Percentiles rank a stretch among this genome's conserved stretches.
Conservation (phyloP, 2,113 vertebrate genomes). For the Pseudopodoces humilis region DNA sequence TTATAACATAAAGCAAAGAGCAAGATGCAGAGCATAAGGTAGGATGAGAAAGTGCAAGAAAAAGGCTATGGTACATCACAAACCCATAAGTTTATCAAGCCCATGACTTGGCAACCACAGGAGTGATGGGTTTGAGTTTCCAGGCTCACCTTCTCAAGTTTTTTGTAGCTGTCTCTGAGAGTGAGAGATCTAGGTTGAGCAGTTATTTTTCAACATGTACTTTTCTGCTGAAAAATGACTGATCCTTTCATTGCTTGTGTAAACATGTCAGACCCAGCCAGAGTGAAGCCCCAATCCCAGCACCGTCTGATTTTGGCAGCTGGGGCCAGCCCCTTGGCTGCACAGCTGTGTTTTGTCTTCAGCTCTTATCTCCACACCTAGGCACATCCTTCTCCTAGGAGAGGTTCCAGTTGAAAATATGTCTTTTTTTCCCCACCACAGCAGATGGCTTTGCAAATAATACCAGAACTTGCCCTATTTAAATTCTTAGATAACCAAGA, state of each 20-base stretch:
- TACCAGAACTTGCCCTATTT: background rate
- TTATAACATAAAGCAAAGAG: background rate
- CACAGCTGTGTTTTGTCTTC: background rate
- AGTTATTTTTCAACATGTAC: background rate
- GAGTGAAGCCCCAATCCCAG: background rate
- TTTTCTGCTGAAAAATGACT: background rate
- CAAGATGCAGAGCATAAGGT: background rate
- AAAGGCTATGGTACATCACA: background rate
- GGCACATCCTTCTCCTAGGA: background rate
- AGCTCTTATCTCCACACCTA: fast-evolving
- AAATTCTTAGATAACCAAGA: background rate
- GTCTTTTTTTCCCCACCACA: background rate
- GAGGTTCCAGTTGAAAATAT: background rate
- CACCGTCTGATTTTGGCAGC: fast-evolving
- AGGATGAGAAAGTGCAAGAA: background rate
- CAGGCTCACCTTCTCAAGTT: background rate
- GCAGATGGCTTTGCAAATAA: background rate
- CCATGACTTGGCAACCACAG: background rate
- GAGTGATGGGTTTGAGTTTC: background rate
- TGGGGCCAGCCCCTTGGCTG: fast-evolving
- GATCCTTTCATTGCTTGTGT: background rate
- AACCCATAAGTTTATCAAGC: background rate
- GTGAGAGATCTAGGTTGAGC: background rate
- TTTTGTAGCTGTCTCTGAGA: background rate
- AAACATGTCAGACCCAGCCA: fast-evolving